Conservation (phyloP, 2,888 invertebrate genomes). For the Brassicogethes aeneus region DNA sequence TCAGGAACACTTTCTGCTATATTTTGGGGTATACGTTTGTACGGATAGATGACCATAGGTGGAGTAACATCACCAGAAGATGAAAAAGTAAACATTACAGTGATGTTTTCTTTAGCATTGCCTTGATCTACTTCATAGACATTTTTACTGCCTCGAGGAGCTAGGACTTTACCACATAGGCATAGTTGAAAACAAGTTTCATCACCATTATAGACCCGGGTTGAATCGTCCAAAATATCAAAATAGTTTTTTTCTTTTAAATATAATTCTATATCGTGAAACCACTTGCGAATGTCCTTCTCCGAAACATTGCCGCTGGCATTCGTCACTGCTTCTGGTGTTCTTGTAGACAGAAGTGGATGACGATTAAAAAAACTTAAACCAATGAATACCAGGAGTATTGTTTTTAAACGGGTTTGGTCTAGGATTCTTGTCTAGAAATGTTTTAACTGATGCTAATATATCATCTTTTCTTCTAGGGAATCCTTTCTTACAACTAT, state of each 20-base stretch:
- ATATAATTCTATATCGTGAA: not conserved
- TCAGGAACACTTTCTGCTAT: not conserved
- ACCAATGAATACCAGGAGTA: slow-evolving; percentile 1
- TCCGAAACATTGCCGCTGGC: not conserved
- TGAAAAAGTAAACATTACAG: not conserved
- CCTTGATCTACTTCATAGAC: not conserved
- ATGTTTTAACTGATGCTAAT: not conserved
- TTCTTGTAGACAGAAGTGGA: not conserved
- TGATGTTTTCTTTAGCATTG: not conserved
- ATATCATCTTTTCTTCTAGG: not conserved
- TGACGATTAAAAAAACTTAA: slow-evolving; percentile 1
- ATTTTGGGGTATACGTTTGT: not conserved
- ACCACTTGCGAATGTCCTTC: slow-evolving; percentile 1
- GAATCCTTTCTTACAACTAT: not conserved
- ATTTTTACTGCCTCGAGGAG: not conserved
- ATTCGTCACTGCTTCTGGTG: not conserved
- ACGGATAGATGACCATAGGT: not conserved
- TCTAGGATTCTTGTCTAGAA: not conserved
- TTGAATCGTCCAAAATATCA: not conserved
- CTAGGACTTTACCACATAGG: not conserved
- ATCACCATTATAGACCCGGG: not conserved
- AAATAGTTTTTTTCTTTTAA: slow-evolving; percentile 1
- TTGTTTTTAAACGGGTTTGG: slow-evolving; percentile 1
- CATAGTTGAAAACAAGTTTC: not conserved
- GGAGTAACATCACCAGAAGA: not conserved